Base-by-base conservation (phyloP, 30 jellyfish, hydroid and myxozoan genomes). In the Nemopilema nomurai region DNA sequence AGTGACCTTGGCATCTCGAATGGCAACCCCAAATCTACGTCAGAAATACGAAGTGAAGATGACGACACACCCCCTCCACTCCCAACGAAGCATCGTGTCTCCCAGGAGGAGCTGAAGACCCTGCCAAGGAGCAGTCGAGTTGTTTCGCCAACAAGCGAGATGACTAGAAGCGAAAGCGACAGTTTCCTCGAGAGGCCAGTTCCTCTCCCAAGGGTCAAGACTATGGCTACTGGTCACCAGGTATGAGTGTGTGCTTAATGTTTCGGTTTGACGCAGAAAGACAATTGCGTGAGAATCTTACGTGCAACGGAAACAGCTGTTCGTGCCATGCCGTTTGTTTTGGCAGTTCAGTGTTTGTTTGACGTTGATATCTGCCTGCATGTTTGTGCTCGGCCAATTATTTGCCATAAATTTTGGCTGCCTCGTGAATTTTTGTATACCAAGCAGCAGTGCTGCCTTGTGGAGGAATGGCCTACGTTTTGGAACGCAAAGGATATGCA, bases 41-140 rank as follows among this genome's bases (percentile, higher is more conserved):
- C 92, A 19, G 92, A 83, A 62, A 30, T 86, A 62, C 49, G 28
- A 28, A 13, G 49, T 52, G 92, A 83, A 8, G 69, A 24, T 19
- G 91, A 75, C 72, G 93, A 75, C 18, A 62, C 86, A 27, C 91
- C 97, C 1, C 97, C 97, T 1, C 97, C 97, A 8, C 68, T 90
- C 28, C 97, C 97, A 1, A 24, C 90, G 8, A 90, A 90, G 80
- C 81, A 62, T 51, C 85, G 90, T 4, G 30, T 87, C 28, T 8
- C 69, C 0, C 84, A 64, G 16, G 84, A 76, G 1, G 88, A 85
- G 13, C 57, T 26, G 16, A 63, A 33, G 51, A 25, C 88, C 25
- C 79, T 68, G 24, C 94, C 88, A 1, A 76, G 94, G 27, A 74
- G 83, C 53, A 75, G 94, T 71, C 76, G 51, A 27, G 69, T 49